Conservation (phyloP, 2,888 invertebrate species). For the Drosophila lacicola region DNA sequence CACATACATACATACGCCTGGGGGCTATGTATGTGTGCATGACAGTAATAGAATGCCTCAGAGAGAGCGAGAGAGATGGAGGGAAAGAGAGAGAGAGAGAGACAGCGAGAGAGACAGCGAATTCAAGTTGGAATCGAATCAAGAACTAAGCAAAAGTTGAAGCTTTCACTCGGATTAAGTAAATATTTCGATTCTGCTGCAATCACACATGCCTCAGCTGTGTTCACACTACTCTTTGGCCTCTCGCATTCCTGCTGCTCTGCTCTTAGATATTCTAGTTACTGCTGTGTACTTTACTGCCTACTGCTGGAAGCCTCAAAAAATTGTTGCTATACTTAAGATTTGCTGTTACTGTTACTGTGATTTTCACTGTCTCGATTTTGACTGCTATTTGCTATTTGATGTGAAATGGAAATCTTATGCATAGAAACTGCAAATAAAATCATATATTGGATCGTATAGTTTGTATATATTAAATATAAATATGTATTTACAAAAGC, state of each 20-base stretch:
- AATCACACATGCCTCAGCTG: slow-evolving; percentile 10
- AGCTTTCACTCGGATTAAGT: slow-evolving; percentile 18
- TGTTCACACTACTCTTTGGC: slow-evolving; percentile 1
- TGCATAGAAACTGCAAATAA: slow-evolving; percentile 62
- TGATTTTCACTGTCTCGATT: slow-evolving; percentile 2
- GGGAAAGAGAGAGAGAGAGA: background rate
- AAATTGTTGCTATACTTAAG: slow-evolving; percentile 56
- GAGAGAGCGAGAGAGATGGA: slow-evolving; percentile 9
- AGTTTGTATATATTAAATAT: slow-evolving; percentile 24
- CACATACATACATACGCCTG: slow-evolving; percentile 24
- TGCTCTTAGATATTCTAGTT: slow-evolving; percentile 14
- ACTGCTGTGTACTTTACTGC: slow-evolving; percentile 41
- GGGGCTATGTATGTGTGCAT: slow-evolving; percentile 21
- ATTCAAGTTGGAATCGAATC: slow-evolving; percentile 13
- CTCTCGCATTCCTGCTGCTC: slow-evolving; percentile 2
- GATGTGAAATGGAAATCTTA: slow-evolving; percentile 71
- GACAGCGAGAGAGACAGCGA: slow-evolving; percentile 23
- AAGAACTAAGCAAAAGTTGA: slow-evolving; percentile 25
- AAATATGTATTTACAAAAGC: slow-evolving; percentile 58
- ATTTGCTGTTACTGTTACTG: slow-evolving; percentile 22
- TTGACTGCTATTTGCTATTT: slow-evolving; percentile 42
- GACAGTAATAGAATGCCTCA: slow-evolving; percentile 37
- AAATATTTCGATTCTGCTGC: slow-evolving; percentile 11
- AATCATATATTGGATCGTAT: slow-evolving; percentile 55
- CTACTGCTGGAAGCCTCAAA: slow-evolving; percentile 67